These are phyloP conservation scores for Ciconia nigra DNA, from an alignment of 2,797 vertebrate genomes.

Conservation along the genomic window DNA sequence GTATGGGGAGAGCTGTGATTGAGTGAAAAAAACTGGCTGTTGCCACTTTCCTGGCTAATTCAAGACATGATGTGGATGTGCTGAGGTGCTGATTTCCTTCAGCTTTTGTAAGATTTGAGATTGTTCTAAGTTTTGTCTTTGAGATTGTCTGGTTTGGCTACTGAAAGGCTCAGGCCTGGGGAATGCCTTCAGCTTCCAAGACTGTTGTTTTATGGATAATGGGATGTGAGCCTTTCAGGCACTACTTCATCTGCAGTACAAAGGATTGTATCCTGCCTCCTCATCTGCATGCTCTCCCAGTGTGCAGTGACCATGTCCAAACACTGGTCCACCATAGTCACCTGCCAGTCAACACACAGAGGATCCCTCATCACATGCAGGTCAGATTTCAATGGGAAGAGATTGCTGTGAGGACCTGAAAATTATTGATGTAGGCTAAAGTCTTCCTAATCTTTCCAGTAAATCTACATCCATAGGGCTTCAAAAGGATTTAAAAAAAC, in stretches of 20 bases:
- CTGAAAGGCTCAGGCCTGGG: not conserved
- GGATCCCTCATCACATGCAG: not conserved
- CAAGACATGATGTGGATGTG: not conserved
- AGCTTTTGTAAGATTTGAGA: not conserved
- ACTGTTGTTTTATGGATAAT: not conserved
- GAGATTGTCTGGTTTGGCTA: too few relatives aligned
- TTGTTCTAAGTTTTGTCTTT: too few relatives aligned
- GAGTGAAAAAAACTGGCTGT: not conserved
- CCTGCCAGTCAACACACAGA: not conserved
- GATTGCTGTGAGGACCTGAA: not conserved
- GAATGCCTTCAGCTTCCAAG: not conserved
- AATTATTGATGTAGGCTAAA: not conserved
- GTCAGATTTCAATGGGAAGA: not conserved
- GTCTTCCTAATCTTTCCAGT: not conserved
- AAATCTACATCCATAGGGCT: not conserved
- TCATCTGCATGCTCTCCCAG: rapidly evolving
- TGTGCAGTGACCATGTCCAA: not conserved
- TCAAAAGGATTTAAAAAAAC: not conserved
- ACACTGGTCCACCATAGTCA: not conserved
- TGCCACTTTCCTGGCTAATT: not conserved
- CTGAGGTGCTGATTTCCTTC: not conserved
- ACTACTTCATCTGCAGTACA: not conserved
- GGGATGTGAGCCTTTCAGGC: not conserved
- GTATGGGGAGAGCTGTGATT: not conserved
- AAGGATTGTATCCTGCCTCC: not conserved